These are phyloP conservation scores for Liasis olivaceus DNA, from an alignment of 2,797 vertebrate species.

Conservation along the genomic window DNA sequence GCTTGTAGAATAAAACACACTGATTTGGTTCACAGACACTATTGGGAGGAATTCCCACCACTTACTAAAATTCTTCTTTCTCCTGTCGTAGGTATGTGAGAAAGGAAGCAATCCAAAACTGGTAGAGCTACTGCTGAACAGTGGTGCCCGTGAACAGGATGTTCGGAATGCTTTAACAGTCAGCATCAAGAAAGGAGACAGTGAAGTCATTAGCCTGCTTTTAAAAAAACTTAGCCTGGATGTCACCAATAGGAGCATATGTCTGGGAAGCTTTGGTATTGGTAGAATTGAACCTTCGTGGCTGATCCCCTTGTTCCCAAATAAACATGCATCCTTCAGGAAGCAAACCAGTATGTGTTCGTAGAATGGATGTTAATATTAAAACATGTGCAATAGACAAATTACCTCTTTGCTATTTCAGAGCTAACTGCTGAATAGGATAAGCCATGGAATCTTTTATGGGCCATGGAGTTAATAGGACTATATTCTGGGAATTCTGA, in stretches of 20 bases:
- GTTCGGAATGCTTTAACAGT: constrained; percentile 83
- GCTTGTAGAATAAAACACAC: background rate
- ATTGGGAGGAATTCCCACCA: background rate
- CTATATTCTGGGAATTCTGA: background rate
- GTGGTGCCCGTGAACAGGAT: constrained; percentile 87
- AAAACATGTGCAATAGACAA: background rate
- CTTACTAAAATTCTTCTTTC: constrained; percentile 6
- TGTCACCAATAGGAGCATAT: constrained; percentile 86
- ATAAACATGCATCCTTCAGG: constrained; percentile 73
- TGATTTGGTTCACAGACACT: background rate
- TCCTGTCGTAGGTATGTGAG: constrained; percentile 85
- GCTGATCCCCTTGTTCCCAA: constrained; percentile 87
- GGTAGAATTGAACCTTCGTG: constrained; percentile 87
- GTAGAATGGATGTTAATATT: background rate
- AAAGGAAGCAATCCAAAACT: constrained; percentile 83
- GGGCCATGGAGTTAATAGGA: background rate
- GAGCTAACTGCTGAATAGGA: background rate
- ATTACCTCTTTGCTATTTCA: background rate
- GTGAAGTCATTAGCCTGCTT: constrained; percentile 83
- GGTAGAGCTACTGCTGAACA: constrained; percentile 86
- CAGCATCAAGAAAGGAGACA: constrained; percentile 83
- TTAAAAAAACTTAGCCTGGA: constrained; percentile 89
- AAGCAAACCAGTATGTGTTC: constrained; percentile 79
- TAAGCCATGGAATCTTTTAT: background rate
- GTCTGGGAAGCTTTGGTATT: constrained; percentile 90